Conservation (phyloP, 2,888 invertebrate genomes). For the Athetis lepigone region DNA sequence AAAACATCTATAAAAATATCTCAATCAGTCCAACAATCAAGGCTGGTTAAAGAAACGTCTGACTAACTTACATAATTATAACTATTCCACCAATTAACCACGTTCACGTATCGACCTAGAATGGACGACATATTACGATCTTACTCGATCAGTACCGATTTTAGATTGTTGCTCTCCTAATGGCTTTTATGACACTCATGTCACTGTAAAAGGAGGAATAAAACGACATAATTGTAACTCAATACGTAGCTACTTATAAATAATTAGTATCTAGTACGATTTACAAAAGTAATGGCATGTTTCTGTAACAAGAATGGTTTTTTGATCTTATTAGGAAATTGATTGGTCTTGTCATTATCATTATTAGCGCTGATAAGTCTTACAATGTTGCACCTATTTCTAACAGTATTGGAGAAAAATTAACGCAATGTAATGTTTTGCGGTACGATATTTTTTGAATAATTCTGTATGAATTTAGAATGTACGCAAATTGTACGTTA, state of each 20-base stretch:
- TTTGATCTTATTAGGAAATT: constrained; percentile 40
- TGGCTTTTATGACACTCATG: constrained; percentile 77
- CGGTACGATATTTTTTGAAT: constrained; percentile 8
- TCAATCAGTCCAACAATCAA: constrained; percentile 84
- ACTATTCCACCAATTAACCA: constrained; percentile 84
- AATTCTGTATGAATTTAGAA: constrained; percentile 26
- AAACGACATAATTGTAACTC: constrained; percentile 72
- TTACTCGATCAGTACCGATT: constrained; percentile 69
- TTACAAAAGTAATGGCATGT: constrained; percentile 58
- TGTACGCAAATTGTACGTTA: constrained; percentile 8
- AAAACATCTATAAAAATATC: constrained; percentile 76
- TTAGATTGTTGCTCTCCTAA: constrained; percentile 69
- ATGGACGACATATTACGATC: constrained; percentile 76
- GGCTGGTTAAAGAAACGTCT: constrained; percentile 81
- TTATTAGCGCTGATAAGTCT: constrained; percentile 29
- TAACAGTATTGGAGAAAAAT: constrained; percentile 24
- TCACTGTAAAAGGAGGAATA: constrained; percentile 81
- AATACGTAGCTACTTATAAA: constrained; percentile 69
- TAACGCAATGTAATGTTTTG: constrained; percentile 19
- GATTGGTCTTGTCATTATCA: constrained; percentile 25
- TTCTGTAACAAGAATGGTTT: constrained; percentile 43
- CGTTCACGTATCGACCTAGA: constrained; percentile 78
- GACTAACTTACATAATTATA: constrained; percentile 77
- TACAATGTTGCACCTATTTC: constrained; percentile 31
- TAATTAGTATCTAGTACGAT: constrained; percentile 67